A percentile compares a stretch with the other conserved stretches of the same genome.
Conservation (phyloP, 1,140 invertebrate species). For the Pseudobourletiella spinata region DNA sequence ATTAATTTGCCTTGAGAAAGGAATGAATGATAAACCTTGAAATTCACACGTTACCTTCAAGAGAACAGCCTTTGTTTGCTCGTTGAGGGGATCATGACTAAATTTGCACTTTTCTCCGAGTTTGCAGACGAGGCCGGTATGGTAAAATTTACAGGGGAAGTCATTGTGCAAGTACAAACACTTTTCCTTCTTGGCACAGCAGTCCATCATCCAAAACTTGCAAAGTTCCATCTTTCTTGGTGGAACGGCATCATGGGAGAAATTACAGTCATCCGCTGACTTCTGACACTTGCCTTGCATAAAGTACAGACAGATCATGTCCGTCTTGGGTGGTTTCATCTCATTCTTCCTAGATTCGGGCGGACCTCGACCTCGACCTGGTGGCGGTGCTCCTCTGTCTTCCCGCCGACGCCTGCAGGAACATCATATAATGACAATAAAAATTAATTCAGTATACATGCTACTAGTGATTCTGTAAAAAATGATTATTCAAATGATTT, state of each 20-base stretch:
- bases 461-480: too few species aligned
- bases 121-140: conserved; percentile 78
- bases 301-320: conserved; percentile 67
- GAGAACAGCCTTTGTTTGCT: conserved; percentile 57
- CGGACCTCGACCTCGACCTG: conserved; percentile 41
- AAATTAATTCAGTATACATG: too few species aligned
- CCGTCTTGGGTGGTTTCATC: conserved; percentile 45
- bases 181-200: conserved; percentile 88
- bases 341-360: conserved; percentile 41
- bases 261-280: conserved; percentile 67
- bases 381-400: neutral
- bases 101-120: conserved; percentile 81
- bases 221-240: conserved; percentile 86
- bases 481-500: too few species aligned
- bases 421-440: too few species aligned
- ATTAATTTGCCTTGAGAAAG: too few species aligned
- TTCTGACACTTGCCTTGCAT: conserved; percentile 81
- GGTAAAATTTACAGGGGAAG: conserved; percentile 95
- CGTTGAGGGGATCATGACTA: conserved; percentile 75
- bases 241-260: conserved; percentile 72
- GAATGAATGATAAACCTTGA: too few species aligned
- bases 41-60: conserved; percentile 53
- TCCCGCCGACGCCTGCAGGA: neutral
- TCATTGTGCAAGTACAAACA: conserved; percentile 95
- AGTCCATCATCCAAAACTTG: conserved; percentile 93